These are phyloP conservation scores for Therioaphis trifolii DNA, from an alignment of 2,888 invertebrate species.

Conservation along the genomic window DNA sequence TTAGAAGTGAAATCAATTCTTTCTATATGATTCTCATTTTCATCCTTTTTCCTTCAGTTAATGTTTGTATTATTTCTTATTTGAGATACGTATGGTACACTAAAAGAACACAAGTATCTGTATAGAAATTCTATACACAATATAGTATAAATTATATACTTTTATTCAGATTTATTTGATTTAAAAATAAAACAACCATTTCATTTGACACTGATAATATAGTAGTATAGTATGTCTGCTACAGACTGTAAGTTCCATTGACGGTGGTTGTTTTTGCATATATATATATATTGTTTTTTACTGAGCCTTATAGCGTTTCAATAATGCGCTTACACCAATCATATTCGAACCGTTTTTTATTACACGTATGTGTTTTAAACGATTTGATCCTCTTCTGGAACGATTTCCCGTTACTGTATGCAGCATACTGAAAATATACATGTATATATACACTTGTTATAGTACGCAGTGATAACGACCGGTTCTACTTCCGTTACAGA, in stretches of 20 bases:
- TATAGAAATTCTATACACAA: neutral
- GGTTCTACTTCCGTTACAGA: slow-evolving; percentile 60
- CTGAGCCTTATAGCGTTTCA: neutral
- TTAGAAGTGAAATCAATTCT: neutral
- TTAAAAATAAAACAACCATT: neutral
- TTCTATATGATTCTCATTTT: neutral
- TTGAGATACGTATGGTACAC: neutral
- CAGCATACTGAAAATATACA: neutral
- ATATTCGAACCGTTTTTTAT: neutral
- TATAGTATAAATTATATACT: neutral
- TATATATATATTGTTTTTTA: neutral
- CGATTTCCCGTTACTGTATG: slow-evolving; percentile 48
- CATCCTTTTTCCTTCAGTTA: neutral
- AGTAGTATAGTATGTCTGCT: neutral
- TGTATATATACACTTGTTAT: neutral
- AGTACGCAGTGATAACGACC: slow-evolving; percentile 53
- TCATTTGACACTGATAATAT: neutral
- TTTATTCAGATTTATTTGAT: neutral
- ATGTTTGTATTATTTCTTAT: neutral
- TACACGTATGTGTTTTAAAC: slow-evolving; percentile 23
- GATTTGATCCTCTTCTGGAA: slow-evolving; percentile 55
- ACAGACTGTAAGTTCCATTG: neutral
- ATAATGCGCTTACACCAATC: neutral
- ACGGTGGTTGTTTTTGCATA: neutral
- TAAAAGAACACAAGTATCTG: no score